phyloP scores from a whole-genome alignment of 2,113 vertebrate genomes.

The Todiramphus chloris region DNA sequence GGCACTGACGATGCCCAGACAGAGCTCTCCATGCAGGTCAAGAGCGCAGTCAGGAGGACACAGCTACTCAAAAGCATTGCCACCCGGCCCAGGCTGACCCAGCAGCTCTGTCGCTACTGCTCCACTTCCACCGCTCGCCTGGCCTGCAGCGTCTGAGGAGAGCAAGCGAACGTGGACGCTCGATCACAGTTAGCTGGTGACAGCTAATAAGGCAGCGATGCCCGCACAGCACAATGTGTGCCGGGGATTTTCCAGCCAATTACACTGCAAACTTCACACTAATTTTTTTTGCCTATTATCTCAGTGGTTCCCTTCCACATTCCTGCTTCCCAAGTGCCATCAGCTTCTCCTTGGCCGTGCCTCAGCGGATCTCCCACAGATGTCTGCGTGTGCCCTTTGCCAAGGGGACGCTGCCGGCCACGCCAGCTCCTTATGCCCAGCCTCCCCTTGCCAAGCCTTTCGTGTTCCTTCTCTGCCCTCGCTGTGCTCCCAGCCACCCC shows the following conservation, averaged over 20 bases:
- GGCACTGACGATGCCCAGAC: not conserved
- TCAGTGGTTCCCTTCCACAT: not conserved
- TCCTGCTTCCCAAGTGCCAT: not conserved
- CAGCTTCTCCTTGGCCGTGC: not conserved
- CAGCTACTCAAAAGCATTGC: rapidly evolving
- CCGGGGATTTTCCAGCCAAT: constrained; percentile 21
- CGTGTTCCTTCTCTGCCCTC: not conserved
- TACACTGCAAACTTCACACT: not conserved
- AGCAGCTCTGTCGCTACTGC: rapidly evolving
- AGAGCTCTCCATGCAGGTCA: not conserved
- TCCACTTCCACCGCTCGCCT: no score
- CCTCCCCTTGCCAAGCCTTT: not conserved
- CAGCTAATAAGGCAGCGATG: not conserved
- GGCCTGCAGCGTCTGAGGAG: no score
- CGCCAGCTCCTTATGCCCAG: not conserved
- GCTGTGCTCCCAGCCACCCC: not conserved
- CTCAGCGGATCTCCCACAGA: not conserved
- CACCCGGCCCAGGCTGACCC: not conserved
- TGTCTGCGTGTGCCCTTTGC: not conserved
- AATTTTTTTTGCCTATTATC: constrained; percentile 3
- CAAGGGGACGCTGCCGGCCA: constrained; percentile 6
- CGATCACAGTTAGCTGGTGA: not conserved
- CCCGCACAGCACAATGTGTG: not conserved
- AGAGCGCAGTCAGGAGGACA: not conserved
- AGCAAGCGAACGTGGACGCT: rapidly evolving